Base-by-base conservation (phyloP, 1,140 invertebrate genomes). In the Drosophila nannoptera region DNA sequence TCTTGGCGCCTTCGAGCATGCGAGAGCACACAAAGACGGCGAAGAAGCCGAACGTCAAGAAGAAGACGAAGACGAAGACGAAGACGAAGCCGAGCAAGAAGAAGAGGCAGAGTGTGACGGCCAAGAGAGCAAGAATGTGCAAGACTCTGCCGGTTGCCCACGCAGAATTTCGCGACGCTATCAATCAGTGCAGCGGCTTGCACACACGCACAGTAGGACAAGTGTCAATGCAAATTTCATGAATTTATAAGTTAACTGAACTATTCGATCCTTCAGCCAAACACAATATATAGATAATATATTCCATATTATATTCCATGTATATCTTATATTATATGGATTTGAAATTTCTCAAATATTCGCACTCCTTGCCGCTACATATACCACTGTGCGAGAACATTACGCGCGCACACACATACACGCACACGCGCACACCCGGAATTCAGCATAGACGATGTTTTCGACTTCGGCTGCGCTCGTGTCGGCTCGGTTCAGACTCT, bases 101-200 rank as follows among this genome's bases (percentile, higher is more conserved):
- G 22, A 22, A 22, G 22, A 43, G 14, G 12, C 29, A 56, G 45
- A 36, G 22, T 14, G 50, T 31, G n/a, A 35, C 8, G 7, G 56
- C 46, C n/a, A 60, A 71, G 53, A 69, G 49, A 64, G 50, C 42
- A 48, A 60, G 22, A 22, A 22, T 22, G 22, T 16, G 42, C n/a
- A 42, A 11, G 32, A 32, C 77, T 77, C 59, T 73, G 77, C 78
- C 78, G 78, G 77, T 36, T 70, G 48, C 65, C 50, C 58, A 72
- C 64, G 52, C 69, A 62, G 52, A 67, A 50, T 53, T 11, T 12
- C 49, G 54, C 55, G 7, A 46, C 49, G 42, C 38, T 71, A 67
- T 71, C 64, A 71, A 61, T 67, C 63, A 67, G 38, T 71, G 63
- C 69, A 71, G 35, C n/a, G 14, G 14, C 48, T 43, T 71, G 69